These are phyloP conservation scores for Drosophila fuyamai DNA, from an alignment of 1,140 invertebrate genomes.

Conservation along the genomic window DNA sequence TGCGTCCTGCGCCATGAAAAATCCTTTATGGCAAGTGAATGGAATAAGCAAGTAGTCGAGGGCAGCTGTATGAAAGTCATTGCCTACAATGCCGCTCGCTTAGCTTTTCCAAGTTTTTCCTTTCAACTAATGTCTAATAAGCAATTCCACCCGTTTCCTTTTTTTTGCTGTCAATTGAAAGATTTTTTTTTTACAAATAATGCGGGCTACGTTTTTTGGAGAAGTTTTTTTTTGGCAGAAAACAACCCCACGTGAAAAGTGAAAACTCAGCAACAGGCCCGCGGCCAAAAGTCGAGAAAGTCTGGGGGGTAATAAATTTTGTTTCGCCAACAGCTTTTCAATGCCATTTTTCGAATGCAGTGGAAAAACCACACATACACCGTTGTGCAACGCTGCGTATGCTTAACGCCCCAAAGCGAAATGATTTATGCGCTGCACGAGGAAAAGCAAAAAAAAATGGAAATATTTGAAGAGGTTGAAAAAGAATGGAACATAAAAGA, in stretches of 20 bases:
- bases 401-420: constrained; percentile 31
- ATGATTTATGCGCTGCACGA: constrained; percentile 53
- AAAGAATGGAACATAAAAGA: background rate
- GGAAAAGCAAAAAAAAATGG: background rate
- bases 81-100: constrained; percentile 9
- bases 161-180: constrained; percentile 46
- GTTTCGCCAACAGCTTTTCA: constrained; percentile 31
- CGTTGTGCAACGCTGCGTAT: constrained; percentile 52
- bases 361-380: constrained; percentile 11
- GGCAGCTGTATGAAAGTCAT: constrained; percentile 22
- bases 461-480: too few relatives aligned
- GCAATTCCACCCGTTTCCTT: constrained; percentile 28
- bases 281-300: constrained; percentile 1
- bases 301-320: constrained; percentile 21
- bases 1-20: constrained; percentile 3
- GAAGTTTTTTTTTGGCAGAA: background rate
- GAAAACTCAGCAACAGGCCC: constrained; percentile 49
- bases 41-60: constrained; percentile 34
- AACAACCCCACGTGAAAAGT: background rate
- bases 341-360: constrained; percentile 23
- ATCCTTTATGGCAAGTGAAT: constrained; percentile 18
- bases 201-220: constrained; percentile 16
- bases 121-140: constrained; percentile 45
- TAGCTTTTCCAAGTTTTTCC: background rate
- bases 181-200: constrained; percentile 29